These are phyloP conservation scores for Grapholita molesta DNA, from an alignment of 1,140 invertebrate genomes.

Conservation along the genomic window DNA sequence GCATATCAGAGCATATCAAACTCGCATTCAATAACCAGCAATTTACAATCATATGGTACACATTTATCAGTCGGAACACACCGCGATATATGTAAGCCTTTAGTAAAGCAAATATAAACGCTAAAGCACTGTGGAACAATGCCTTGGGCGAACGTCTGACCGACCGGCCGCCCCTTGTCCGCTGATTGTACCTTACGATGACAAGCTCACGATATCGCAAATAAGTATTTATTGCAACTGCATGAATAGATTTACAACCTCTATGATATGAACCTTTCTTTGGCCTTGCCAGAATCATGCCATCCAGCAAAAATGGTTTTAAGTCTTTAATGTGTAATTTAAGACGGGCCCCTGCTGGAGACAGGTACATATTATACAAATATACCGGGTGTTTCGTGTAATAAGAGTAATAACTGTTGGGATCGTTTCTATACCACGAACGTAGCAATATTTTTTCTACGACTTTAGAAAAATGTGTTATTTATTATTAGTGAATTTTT, in stretches of 20 bases:
- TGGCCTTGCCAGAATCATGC: background rate
- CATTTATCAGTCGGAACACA: constrained; percentile 29
- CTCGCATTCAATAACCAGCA: constrained; percentile 25
- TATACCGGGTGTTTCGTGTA: too few species aligned
- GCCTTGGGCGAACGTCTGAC: constrained; percentile 46
- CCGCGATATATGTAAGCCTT: constrained; percentile 25
- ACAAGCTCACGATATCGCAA: constrained; percentile 64
- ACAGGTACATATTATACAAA: too few species aligned
- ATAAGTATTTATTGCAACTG: constrained; percentile 68
- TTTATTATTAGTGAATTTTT: too few species aligned
- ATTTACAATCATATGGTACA: constrained; percentile 28
- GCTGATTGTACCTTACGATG: constrained; percentile 72
- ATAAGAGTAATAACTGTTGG: too few species aligned
- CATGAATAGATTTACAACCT: constrained; percentile 28
- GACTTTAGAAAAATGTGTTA: too few species aligned
- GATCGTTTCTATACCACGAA: too few species aligned
- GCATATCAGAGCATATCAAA: constrained; percentile 27
- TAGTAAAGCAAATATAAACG: constrained; percentile 45
- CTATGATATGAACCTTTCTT: constrained; percentile 31
- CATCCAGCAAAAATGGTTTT: background rate
- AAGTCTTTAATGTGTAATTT: background rate
- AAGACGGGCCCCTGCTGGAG: too few species aligned
- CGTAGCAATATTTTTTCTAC: too few species aligned
- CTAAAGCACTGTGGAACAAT: constrained; percentile 53
- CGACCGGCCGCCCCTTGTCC: constrained; percentile 45